A percentile compares a stretch with the other conserved stretches of the same genome.
Evolutionary conservation across 2,113 vertebrate species (phyloP).

Genomic region (Oreotrochilus melanogaster): DNA sequence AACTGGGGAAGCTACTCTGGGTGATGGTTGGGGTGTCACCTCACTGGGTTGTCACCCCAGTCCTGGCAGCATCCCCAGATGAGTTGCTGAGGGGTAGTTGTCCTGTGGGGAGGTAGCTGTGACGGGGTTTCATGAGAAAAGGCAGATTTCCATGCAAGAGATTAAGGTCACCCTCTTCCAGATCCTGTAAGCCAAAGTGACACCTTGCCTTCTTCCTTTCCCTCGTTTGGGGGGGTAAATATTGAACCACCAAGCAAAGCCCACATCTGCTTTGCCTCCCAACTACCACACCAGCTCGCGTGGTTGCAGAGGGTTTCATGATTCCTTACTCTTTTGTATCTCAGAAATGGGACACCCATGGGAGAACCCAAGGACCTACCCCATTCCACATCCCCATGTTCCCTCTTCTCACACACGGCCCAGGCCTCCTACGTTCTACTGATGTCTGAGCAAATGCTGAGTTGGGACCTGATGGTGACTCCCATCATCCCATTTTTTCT

Average conservation of each 20-base stretch:
- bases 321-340: accelerated
- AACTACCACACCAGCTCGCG: background rate
- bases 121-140: background rate
- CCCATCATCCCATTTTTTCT: background rate
- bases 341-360: background rate
- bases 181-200: background rate
- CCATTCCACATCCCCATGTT: background rate
- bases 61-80: background rate
- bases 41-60: background rate
- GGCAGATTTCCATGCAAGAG: background rate
- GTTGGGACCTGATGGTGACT: background rate
- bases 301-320: background rate
- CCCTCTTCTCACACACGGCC: background rate
- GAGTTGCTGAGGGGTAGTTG: background rate
- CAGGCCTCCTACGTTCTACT: background rate
- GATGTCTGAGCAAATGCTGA: background rate
- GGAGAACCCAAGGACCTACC: background rate
- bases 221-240: background rate
- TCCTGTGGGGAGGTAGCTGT: background rate
- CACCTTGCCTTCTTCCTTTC: background rate
- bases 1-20: no score
- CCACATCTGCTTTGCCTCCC: background rate
- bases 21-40: background rate
- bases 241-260: background rate
- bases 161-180: background rate